These are phyloP conservation scores for Bradypodion pumilum DNA, from an alignment of 2,797 vertebrate genomes.

Conservation along the genomic window DNA sequence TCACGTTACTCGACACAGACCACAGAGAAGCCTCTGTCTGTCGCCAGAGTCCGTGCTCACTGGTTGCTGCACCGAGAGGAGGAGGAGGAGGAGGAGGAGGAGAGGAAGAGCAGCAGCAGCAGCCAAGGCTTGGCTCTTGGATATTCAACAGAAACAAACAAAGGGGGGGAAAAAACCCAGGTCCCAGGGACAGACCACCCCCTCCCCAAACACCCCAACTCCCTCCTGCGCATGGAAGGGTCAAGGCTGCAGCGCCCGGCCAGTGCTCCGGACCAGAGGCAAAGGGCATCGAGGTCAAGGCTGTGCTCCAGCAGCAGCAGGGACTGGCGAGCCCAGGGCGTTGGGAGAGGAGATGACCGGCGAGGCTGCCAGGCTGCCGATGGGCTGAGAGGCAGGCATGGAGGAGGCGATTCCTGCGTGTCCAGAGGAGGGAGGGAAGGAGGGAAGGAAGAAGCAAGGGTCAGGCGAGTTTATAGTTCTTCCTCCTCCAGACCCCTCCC, in stretches of 20 bases:
- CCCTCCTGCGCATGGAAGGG: neutral
- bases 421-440: neutral
- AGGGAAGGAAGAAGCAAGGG: too few species aligned
- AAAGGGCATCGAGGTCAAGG: conserved; percentile 72
- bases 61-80: conserved; percentile 67
- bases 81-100: conserved; percentile 21
- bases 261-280: neutral
- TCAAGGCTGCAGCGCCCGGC: neutral
- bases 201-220: neutral
- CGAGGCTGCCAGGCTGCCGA: conserved; percentile 84
- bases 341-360: conserved; percentile 86
- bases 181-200: conserved; percentile 18
- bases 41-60: conserved; percentile 76
- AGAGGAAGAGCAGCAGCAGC: neutral
- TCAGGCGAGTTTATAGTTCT: too few species aligned
- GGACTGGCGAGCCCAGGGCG: conserved; percentile 84
- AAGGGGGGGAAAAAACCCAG: neutral
- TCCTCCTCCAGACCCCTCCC: too few species aligned
- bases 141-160: conserved; percentile 77
- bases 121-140: conserved; percentile 29
- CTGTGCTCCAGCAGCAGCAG: conserved; percentile 81
- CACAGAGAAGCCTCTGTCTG: conserved; percentile 74
- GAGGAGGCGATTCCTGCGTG: conserved; percentile 84
- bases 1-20: conserved; percentile 73
- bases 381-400: conserved; percentile 85